Conservation (phyloP, 2,797 vertebrate genomes). For the Strix occidentalis region DNA sequence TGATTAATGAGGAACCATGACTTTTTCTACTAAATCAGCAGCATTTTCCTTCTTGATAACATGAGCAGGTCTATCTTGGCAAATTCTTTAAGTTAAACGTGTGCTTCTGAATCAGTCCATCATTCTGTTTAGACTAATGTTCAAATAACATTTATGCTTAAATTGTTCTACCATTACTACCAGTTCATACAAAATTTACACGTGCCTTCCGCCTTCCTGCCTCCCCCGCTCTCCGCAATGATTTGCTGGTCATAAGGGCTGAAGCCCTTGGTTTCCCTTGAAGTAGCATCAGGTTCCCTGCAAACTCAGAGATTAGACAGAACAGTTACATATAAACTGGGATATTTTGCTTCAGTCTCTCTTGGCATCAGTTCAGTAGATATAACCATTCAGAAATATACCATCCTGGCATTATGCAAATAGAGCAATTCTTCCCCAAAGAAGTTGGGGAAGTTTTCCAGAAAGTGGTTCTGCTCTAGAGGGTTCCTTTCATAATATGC, state of each 20-base stretch:
- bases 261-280: neutral
- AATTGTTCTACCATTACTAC: neutral
- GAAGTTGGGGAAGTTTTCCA: neutral
- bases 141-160: neutral
- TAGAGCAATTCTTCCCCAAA: neutral
- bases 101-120: neutral
- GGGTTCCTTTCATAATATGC: neutral
- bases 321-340: neutral
- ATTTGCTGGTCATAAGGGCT: neutral
- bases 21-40: neutral
- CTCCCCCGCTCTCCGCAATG: accelerated
- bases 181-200: neutral
- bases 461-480: neutral
- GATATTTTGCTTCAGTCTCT: neutral
- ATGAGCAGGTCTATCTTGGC: neutral
- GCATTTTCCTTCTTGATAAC: neutral
- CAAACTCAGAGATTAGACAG: neutral
- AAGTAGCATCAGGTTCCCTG: neutral
- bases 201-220: neutral
- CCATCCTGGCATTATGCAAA: neutral
- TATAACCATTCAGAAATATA: neutral
- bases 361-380: neutral
- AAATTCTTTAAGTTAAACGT: neutral
- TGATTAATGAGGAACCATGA: neutral
- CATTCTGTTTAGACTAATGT: neutral